Percentiles rank a stretch among this genome's conserved stretches.
Evolutionary conservation across 2,888 invertebrate species (phyloP).

Genomic region (Macropis europaea): DNA sequence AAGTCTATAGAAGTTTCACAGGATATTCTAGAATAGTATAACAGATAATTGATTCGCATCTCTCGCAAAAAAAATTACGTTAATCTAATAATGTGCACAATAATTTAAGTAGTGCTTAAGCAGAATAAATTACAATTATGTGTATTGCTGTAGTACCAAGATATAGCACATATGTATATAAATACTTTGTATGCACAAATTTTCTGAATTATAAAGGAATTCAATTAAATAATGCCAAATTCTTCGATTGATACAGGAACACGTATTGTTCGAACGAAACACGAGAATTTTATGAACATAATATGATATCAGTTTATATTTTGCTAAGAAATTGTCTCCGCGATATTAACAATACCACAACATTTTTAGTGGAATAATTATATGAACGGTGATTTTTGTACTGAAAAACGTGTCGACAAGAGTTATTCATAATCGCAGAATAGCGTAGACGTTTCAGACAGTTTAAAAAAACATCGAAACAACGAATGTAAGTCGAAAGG

Average conservation of each 20-base stretch:
- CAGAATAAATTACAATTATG: slow-evolving; percentile 26
- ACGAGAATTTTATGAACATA: no score
- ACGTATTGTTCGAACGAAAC: no score
- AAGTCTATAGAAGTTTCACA: neutral
- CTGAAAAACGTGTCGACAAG: neutral
- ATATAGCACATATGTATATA: slow-evolving; percentile 19
- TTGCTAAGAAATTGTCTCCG: neutral
- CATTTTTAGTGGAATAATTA: neutral
- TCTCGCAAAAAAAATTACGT: neutral
- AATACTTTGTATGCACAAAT: slow-evolving; percentile 51
- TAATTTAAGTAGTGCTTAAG: slow-evolving; percentile 38
- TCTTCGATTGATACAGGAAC: neutral
- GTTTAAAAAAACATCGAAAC: neutral
- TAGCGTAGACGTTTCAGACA: no score
- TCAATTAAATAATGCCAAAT: slow-evolving; percentile 19
- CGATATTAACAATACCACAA: neutral
- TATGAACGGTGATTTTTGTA: neutral
- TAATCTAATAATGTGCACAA: slow-evolving; percentile 3
- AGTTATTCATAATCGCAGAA: neutral
- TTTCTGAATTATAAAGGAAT: slow-evolving; percentile 27
- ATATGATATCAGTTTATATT: neutral
- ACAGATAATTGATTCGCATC: neutral
- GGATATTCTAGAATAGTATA: neutral
- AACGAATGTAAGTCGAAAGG: slow-evolving; percentile 9
- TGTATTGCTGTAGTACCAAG: slow-evolving; percentile 54